Percentiles rank a stretch among this genome's conserved stretches.
Evolutionary conservation across 2,797 vertebrate genomes (phyloP).

Genomic region (Phataginus tricuspis): DNA sequence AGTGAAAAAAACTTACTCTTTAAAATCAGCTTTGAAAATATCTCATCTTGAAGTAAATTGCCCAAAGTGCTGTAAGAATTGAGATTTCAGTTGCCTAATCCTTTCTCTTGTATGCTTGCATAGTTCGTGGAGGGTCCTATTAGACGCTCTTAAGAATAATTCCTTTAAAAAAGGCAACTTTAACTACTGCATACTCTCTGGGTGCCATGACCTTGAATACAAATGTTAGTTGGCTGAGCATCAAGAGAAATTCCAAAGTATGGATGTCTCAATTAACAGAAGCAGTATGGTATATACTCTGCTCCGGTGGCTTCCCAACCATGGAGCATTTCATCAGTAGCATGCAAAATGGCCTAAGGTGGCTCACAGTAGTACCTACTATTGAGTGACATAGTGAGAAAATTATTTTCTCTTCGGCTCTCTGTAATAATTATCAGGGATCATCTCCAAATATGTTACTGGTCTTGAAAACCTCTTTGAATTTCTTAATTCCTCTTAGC

Average conservation of each 20-base stretch:
- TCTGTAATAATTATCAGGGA: background rate
- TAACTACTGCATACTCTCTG: background rate
- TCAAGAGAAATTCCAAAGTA: background rate
- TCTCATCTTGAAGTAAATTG: background rate
- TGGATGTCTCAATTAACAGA: background rate
- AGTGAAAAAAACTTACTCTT: background rate
- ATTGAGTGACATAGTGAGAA: background rate
- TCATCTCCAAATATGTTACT: background rate
- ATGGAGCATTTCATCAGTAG: background rate
- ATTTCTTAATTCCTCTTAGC: background rate
- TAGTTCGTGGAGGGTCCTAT: too few relatives aligned
- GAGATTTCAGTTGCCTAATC: background rate
- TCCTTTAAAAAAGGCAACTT: background rate
- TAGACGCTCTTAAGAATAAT: background rate
- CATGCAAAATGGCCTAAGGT: background rate
- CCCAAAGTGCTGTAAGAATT: background rate
- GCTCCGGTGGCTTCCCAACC: background rate
- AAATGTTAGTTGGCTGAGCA: background rate
- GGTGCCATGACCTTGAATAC: background rate
- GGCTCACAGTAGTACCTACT: background rate
- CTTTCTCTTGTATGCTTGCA: background rate
- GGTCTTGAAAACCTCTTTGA: background rate
- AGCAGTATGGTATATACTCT: background rate
- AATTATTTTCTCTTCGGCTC: background rate
- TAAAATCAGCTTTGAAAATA: slow-evolving; percentile 24